These are phyloP conservation scores for Thunnus albacares DNA, from an alignment of 2,797 vertebrate species.

Conservation along the genomic window DNA sequence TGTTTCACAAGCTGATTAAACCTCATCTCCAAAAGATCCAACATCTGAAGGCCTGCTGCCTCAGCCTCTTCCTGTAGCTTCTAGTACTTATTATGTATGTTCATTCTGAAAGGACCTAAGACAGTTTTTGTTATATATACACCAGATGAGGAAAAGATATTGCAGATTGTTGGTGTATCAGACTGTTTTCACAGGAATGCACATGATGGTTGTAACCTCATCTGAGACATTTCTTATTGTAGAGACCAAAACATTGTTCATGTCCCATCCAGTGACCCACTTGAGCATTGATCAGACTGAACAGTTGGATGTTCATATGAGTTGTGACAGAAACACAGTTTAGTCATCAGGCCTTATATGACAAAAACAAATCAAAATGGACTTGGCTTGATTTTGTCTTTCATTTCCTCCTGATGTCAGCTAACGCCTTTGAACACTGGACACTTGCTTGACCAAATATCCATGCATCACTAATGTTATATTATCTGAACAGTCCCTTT, in stretches of 20 bases:
- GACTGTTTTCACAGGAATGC: not conserved
- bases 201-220: not conserved
- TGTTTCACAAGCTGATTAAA: not conserved
- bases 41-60: not conserved
- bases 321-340: not conserved
- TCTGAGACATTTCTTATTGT: not conserved
- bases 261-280: not conserved
- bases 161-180: not conserved
- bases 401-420: conserved; percentile 3
- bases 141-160: not conserved
- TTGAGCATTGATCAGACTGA: conserved; percentile 5
- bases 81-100: not conserved
- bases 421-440: conserved; percentile 7
- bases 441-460: conserved; percentile 32
- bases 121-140: not conserved
- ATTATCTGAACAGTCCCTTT: conserved; percentile 45
- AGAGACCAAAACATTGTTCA: not conserved
- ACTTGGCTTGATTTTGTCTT: not conserved
- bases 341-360: not conserved
- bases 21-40: not conserved
- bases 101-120: not conserved
- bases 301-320: not conserved
- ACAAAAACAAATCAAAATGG: not conserved
- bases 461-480: conserved; percentile 47
- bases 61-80: not conserved